Evolutionary conservation across 2,888 invertebrate genomes (phyloP), one percentile per base, ranked within the genome.

Genomic region (Pelosia muscerda): DNA sequence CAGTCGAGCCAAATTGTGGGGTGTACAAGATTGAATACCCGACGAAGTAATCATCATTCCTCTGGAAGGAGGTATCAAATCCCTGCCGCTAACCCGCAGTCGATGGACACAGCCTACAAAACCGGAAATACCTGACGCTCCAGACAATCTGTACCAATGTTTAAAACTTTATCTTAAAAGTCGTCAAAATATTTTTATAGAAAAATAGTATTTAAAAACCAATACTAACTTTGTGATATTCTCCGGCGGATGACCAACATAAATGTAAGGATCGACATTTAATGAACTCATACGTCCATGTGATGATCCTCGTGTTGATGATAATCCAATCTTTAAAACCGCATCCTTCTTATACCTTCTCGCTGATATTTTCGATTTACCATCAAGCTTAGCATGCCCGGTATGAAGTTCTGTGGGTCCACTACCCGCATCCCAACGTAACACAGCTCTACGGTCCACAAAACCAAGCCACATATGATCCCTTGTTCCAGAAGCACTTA

Each of bases 81-180:
- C 96, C 58, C 88, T 88, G 70, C 96, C 95, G 77, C 96, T 96
- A 62, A 97, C 96, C 76, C 97, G 95, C 72, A 97, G 94, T 71
- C 97, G 96, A 74, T 96, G 96, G 69, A 98, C 96, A 92, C 98
- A 98, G 2, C 98, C 98, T 72, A 97, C 96, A 81, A 98, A 96
- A 15, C 98, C 98, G 66, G 96, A 95, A 63, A 95, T 95, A 25
- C 96, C 96, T 28, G 97, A 97, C 58, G 97, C 96, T 76, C 97
- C 97, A 83, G 96, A 96, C 68, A 97, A 96, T 86, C 98, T 98
- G 93, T 8, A 70, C 56, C 67, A 68, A 73, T 56, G 10, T 34
- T 54, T 42, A 56, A 19, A 22, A 22, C 1, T 3, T 28, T 28
- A 54, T 57, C 57, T 57, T 10, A 6, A 49, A 13, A 23, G 2